Evolutionary conservation across 2,113 vertebrate species (phyloP), one percentile per base, ranked within the genome.

Genomic region (Cichladusa arquata): DNA sequence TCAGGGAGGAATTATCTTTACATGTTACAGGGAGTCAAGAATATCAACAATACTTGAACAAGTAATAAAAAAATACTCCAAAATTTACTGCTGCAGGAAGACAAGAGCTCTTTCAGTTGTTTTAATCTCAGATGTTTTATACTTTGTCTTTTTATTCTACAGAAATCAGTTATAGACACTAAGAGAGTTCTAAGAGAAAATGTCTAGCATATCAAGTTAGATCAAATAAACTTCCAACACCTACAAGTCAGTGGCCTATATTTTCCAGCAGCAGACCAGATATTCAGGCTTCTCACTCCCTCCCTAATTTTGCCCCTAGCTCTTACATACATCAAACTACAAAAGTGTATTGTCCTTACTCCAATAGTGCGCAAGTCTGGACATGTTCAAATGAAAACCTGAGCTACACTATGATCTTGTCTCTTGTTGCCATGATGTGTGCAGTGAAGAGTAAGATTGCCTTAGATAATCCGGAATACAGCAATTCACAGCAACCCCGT

Each of bases 211-310:
- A 90, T 83, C 67, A 83, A 60, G 17, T n/a, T 74, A 78, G 51
- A 90, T 94, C 72, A 95, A 88, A 81, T 60, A 71, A 86, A 26
- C 51, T 64, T 74, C 53, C 67, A 81, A 73, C 56, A 54, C 47
- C 33, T 70, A 38, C 53, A 65, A 74, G 51, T 86, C 93, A 71
- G 64, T 38, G 71, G 79, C 82, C 79, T 83, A 1, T 57, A 86
- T 79, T 84, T 92, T 91, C 61, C 83, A 95, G 57, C 15, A 79
- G 77, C 65, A 96, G 90, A 96, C 72, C 80, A 94, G 92, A 95
- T 90, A 95, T 71, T 86, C 95, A 96, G 82, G 80, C 94, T 96
- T 88, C 76, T 40, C 80, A 73, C 48, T 74, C 70, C 54, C 65
- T 85, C 60, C 40, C 36, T 87, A 71, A 40, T 65, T 92, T 72